phyloP scores from a whole-genome alignment of 37 sponge, comb jelly and placozoan species.

The Geodia barretti region DNA sequence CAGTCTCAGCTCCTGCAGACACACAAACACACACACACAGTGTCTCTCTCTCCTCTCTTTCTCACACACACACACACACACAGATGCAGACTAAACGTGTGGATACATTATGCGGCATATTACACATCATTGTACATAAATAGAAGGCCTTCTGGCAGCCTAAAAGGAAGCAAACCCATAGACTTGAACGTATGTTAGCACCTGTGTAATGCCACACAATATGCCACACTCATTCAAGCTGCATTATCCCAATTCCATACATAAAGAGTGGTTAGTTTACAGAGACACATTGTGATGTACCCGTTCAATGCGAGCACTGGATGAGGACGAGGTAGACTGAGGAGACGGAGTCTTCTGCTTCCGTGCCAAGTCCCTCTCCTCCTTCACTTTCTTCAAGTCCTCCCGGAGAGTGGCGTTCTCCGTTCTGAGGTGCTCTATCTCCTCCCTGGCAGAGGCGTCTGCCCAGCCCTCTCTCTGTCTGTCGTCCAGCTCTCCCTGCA shows the following conservation, averaged over 20 bases:
- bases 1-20: neutral
- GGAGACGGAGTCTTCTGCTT: neutral
- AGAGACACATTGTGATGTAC: too few relatives aligned
- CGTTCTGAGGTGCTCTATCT: neutral
- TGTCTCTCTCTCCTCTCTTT: too few relatives aligned
- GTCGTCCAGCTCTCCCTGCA: conserved; percentile 49
- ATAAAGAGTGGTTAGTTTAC: too few relatives aligned
- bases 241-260: too few relatives aligned
- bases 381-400: neutral
- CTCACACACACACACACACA: too few relatives aligned
- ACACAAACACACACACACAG: too few relatives aligned
- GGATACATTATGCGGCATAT: too few relatives aligned
- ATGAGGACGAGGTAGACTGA: too few relatives aligned
- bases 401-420: conserved; percentile 3
- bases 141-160: too few relatives aligned
- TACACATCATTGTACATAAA: too few relatives aligned
- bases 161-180: neutral
- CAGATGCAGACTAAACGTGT: too few relatives aligned
- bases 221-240: neutral
- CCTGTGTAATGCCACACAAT: neutral
- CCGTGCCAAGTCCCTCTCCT: neutral
- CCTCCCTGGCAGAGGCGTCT: neutral
- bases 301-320: too few relatives aligned
- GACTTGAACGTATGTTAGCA: neutral
- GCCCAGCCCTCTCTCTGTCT: neutral